Evolutionary conservation across 2,797 vertebrate species (phyloP), one percentile per base, ranked within the genome.

Genomic region (Silurus lanzhouensis): DNA sequence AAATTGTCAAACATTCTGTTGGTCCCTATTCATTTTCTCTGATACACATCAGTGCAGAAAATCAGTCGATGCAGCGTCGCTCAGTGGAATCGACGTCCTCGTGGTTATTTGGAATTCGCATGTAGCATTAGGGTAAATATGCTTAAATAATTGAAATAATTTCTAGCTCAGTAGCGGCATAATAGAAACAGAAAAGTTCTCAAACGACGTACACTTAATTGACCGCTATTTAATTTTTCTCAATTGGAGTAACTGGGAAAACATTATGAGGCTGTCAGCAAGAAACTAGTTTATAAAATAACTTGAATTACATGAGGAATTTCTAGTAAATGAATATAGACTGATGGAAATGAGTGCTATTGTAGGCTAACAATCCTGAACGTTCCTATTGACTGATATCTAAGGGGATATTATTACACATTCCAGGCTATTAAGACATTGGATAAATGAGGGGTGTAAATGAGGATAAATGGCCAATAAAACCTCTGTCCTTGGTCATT

Each of bases 381-480:
- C 25, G 88, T 82, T 85, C 52, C 57, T 70, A 61, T 72, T 89
- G 71, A 82, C 63, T 66, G 66, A 87, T 88, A 81, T 90, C 74
- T 84, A 89, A 89, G 83, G 82, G 10, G 76, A 87, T 80, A 88
- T 88, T 85, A 92, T 89, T 90, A 85, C 78, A 82, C 85, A 89
- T 91, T 89, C 78, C 81, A 55, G 83, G 74, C 72, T 88, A 89
- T 89, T 89, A 85, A 89, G 79, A 87, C 83, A 84, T 87, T 79
- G 84, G 82, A 87, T 86, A 89, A 91, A 88, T 86, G 61, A 88
- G 86, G 84, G 85, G 84, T 85, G 77, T 80, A 85, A 92, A 84
- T 90, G 85, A 90, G 85, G 87, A 91, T 89, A 87, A 91, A 91
- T 88, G 87, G 84, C 79, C 82, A 20, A 58, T 91, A 88, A 87